Percentiles rank a stretch among this genome's conserved stretches.
phyloP scores from a whole-genome alignment of 2,113 vertebrate genomes.

The Aplodontia rufa region DNA sequence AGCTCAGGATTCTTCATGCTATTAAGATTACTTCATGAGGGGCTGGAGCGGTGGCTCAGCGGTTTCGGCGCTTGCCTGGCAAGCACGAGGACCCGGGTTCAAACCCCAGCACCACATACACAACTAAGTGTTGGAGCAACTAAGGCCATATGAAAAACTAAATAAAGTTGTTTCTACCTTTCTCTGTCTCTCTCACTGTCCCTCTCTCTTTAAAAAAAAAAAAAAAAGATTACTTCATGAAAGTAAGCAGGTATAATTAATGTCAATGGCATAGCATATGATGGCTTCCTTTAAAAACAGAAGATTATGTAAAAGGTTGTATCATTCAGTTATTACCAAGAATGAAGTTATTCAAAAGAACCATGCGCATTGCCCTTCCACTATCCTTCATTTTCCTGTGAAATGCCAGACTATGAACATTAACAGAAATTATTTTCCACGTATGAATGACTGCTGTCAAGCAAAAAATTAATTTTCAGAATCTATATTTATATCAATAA shows the following conservation, averaged over 20 bases:
- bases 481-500: slow-evolving; percentile 11
- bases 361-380: neutral
- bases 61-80: too few species aligned
- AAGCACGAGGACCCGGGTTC: too few species aligned
- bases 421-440: neutral
- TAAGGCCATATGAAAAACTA: too few species aligned
- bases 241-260: slow-evolving; percentile 33
- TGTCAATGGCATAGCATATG: slow-evolving; percentile 1
- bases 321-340: slow-evolving; percentile 27
- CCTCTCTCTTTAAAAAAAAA: too few species aligned
- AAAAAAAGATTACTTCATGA: too few species aligned
- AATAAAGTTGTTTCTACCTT: too few species aligned
- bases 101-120: too few species aligned
- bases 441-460: neutral
- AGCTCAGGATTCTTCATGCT: neutral
- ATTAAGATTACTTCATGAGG: neutral
- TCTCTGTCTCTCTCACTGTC: too few species aligned
- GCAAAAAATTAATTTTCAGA: slow-evolving; percentile 14
- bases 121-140: too few species aligned
- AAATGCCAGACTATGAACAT: neutral
- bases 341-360: slow-evolving; percentile 38
- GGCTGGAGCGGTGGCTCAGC: too few species aligned
- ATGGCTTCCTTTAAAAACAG: slow-evolving; percentile 40
- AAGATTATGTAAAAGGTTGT: neutral
- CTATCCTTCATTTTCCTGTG: slow-evolving; percentile 18